Evolutionary conservation across 2,113 vertebrate species (phyloP).

Genomic region (Clarias gariepinus): DNA sequence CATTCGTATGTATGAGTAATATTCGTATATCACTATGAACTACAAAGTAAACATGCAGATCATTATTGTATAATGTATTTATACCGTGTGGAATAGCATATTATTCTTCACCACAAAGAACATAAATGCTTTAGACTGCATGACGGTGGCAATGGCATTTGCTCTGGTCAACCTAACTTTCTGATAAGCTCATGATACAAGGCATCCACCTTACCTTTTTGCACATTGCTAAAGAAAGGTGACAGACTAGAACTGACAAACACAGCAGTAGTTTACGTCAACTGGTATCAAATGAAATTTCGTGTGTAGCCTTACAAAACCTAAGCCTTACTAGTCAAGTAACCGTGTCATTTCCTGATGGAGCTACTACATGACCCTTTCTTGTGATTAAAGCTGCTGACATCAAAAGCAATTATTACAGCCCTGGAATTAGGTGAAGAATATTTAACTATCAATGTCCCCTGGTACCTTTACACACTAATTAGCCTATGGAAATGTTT

Average conservation of each 20-base stretch:
- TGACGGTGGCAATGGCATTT: conserved; percentile 16
- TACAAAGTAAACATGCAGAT: not conserved
- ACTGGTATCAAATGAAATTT: not conserved
- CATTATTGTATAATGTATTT: not conserved
- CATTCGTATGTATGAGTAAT: too few relatives aligned
- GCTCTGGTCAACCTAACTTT: not conserved
- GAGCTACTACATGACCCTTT: not conserved
- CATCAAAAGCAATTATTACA: conserved; percentile 38
- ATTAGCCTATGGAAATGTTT: conserved; percentile 28
- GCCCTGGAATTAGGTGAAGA: conserved; percentile 5
- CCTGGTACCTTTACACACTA: conserved; percentile 11
- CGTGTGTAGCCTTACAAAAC: not conserved
- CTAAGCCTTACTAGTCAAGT: not conserved
- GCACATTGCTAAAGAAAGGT: not conserved
- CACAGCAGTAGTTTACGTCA: not conserved
- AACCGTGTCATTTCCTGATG: not conserved
- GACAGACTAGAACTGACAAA: not conserved
- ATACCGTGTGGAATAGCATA: not conserved
- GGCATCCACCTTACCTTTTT: conserved; percentile 1
- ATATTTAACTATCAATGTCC: conserved; percentile 8
- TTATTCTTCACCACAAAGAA: not conserved
- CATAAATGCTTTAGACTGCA: not conserved
- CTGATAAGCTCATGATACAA: conserved; percentile 9
- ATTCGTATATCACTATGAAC: not conserved
- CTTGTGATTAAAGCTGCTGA: conserved; percentile 34